phyloP scores from a whole-genome alignment of 2,797 vertebrate genomes.

The Sebastes aleutianus region DNA sequence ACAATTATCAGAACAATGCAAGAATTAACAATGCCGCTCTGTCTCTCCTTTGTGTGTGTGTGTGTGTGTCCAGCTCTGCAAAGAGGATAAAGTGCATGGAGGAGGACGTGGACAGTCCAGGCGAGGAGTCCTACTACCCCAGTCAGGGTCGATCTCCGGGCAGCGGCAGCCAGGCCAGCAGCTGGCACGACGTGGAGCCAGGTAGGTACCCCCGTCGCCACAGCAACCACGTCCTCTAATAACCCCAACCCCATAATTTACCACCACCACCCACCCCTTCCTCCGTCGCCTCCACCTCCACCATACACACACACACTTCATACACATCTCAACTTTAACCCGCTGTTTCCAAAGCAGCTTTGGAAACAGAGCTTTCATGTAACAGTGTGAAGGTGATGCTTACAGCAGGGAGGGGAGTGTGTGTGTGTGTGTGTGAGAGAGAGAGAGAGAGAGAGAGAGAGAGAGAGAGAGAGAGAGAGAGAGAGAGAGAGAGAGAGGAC shows the following conservation, averaged over 20 bases:
- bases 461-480: background rate
- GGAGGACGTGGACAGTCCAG: constrained; percentile 98
- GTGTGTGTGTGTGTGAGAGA: constrained; percentile 12
- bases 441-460: constrained; percentile 12
- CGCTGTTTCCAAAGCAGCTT: constrained; percentile 2
- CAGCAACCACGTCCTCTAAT: background rate
- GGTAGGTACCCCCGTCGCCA: constrained; percentile 76
- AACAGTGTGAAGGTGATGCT: constrained; percentile 10
- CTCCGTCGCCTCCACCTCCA: background rate
- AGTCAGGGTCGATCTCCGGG: constrained; percentile 94
- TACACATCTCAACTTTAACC: constrained; percentile 47
- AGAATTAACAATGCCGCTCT: background rate
- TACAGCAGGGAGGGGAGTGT: background rate
- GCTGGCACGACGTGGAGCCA: constrained; percentile 99
- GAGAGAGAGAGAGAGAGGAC: background rate
- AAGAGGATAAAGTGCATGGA: constrained; percentile 99
- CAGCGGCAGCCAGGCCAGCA: constrained; percentile 93
- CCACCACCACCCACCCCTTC: background rate
- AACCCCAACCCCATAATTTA: background rate
- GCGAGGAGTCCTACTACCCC: constrained; percentile 95
- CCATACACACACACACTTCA: constrained; percentile 26
- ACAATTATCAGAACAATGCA: background rate
- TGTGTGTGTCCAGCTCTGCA: constrained; percentile 85
- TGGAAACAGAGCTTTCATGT: constrained; percentile 11
- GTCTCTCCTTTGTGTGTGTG: background rate